Evolutionary conservation across 2,888 invertebrate genomes (phyloP).

Genomic region (Hypsopygia costalis): DNA sequence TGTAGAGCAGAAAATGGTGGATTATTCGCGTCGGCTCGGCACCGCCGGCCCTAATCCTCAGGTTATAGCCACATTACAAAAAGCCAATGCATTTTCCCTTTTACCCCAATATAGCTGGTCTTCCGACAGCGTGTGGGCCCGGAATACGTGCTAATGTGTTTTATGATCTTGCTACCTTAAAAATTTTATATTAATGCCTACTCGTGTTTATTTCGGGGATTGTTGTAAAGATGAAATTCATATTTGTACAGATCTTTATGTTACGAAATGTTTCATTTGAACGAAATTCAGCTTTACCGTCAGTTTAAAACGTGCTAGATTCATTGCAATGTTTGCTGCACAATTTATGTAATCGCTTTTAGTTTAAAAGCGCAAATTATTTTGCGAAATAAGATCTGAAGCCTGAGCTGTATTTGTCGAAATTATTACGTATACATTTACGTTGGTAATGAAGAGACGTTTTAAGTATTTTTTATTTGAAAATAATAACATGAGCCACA

Average conservation of each 20-base stretch:
- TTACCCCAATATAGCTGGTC: constrained; percentile 51
- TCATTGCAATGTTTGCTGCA: constrained; percentile 4
- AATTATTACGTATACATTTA: constrained; percentile 2
- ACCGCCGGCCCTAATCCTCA: constrained; percentile 49
- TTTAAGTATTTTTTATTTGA: constrained; percentile 5
- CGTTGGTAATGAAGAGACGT: constrained; percentile 1
- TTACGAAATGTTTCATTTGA: constrained; percentile 5
- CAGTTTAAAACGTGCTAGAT: constrained; percentile 5
- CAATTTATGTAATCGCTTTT: constrained; percentile 9
- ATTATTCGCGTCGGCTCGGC: constrained; percentile 30
- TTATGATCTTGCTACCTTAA: constrained; percentile 54
- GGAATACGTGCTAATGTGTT: constrained; percentile 74
- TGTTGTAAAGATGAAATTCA: constrained; percentile 12
- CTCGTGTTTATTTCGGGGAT: constrained; percentile 35
- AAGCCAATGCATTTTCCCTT: constrained; percentile 71
- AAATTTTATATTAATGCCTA: constrained; percentile 33
- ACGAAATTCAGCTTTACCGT: constrained; percentile 9
- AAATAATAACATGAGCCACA: no score
- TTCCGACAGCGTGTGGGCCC: constrained; percentile 33
- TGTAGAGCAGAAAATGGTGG: constrained; percentile 43
- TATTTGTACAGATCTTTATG: background rate
- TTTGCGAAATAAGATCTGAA: constrained; percentile 6
- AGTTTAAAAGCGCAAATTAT: constrained; percentile 10
- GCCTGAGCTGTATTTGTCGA: constrained; percentile 6
- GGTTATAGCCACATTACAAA: constrained; percentile 72